Base-by-base conservation (phyloP, 1,140 invertebrate species). In the Drosophila lacertosa region DNA sequence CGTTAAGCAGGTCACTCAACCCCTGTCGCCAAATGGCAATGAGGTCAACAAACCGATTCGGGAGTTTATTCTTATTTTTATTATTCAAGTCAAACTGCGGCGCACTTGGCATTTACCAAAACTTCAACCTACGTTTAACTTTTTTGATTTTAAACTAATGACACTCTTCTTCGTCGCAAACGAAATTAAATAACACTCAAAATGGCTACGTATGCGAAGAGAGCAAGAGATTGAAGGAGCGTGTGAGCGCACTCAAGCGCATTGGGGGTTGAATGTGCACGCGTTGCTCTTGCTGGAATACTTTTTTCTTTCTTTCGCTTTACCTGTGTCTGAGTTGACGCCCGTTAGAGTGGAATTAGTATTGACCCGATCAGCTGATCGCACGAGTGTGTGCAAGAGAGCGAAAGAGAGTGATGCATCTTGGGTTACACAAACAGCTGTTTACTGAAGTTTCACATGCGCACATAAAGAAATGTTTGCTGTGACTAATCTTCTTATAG, bases 1-100 rank as follows among this genome's bases (percentile, higher is more conserved):
- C 5, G 16, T 32, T 74, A 77, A 86, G 32, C 74, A 81, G 82
- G 82, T 86, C 82, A 88, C 82, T 86, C 82, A 86, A 88, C 82
- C 70, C 74, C 58, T 62, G 37, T 45, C 32, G 39, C 13, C 47
- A 20, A 59, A 32, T 59, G 57, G 24, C 42, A 88, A 86, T 86
- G 82, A 86, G 82, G 82, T 88, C 82, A 86, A 86, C 77, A 81
- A 86, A 88, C 77, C 67, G 42, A 53, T 44, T 26, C 51, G 71
- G 39, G n/a, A 20, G 24, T 35, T 42, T n/a, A 2, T 29, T 16
- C 7, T 16, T n/a, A n/a, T 15, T 37, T 24, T 53, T 3, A 11
- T 26, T 40, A 40, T 32, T 48, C 47, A 32, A 45, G 11, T 60
- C 37, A 22, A 51, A 71, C 9, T n/a, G 44, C 37, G 18, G n/a